Evolutionary conservation across 64 coral and sea anemone genomes (phyloP).

Genomic region (Stichodactyla mertensii): DNA sequence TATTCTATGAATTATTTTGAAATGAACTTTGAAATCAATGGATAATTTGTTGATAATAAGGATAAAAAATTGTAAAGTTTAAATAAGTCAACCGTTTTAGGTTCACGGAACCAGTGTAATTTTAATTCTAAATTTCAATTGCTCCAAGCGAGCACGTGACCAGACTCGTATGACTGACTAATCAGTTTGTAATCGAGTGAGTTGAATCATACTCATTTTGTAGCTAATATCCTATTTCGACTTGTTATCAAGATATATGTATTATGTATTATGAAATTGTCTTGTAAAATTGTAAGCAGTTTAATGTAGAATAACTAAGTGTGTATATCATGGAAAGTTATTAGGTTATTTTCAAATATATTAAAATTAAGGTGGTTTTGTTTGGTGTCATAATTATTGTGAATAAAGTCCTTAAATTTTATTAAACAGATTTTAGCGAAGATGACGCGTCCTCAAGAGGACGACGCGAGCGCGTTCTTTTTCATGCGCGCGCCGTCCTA

Average conservation of each 20-base stretch:
- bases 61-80: conserved; percentile 11
- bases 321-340: conserved; percentile 19
- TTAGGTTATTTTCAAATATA: conserved; percentile 35
- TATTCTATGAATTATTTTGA: conserved; percentile 23
- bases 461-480: no score
- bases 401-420: no score
- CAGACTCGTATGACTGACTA: background rate
- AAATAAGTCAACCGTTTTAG: background rate
- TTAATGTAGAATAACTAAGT: conserved; percentile 19
- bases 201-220: conserved; percentile 18
- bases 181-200: conserved; percentile 1
- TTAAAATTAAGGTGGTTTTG: conserved; percentile 15
- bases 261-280: conserved; percentile 17
- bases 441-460: no score
- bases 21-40: conserved; percentile 1
- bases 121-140: conserved; percentile 19
- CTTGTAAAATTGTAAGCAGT: conserved; percentile 38
- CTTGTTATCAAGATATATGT: conserved; percentile 16
- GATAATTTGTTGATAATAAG: conserved; percentile 16
- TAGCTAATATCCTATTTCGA: background rate
- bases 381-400: background rate
- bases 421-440: no score
- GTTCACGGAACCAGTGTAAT: background rate
- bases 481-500: no score
- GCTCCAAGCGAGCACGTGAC: conserved; percentile 10